Evolutionary conservation across 2,797 vertebrate genomes (phyloP).

Genomic region (Cyprinodon diabolis): DNA sequence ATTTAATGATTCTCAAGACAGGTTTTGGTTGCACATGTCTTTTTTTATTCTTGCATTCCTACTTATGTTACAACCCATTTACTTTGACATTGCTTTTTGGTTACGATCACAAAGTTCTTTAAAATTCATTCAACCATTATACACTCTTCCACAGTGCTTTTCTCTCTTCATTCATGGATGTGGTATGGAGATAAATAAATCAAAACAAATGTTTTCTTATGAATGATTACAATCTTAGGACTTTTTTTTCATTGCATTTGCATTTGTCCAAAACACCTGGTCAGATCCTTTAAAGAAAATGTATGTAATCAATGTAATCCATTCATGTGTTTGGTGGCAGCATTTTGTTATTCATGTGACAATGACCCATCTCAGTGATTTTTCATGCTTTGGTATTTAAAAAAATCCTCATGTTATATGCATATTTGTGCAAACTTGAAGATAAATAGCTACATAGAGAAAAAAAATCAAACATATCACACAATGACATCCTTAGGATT

Average conservation of each 20-base stretch:
- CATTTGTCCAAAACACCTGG: neutral
- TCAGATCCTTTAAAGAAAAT: neutral
- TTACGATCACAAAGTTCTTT: conserved; percentile 30
- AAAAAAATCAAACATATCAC: conserved; percentile 17
- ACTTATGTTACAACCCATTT: conserved; percentile 21
- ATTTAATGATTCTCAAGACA: conserved; percentile 6
- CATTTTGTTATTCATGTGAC: conserved; percentile 10
- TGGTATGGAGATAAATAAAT: conserved; percentile 45
- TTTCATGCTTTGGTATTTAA: conserved; percentile 49
- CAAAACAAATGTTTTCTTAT: neutral
- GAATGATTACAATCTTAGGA: conserved; percentile 4
- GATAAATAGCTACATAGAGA: neutral
- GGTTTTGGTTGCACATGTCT: neutral
- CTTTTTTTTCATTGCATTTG: conserved; percentile 3
- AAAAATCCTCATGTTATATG: conserved; percentile 23
- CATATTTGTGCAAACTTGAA: conserved; percentile 23
- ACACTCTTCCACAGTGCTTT: conserved; percentile 27
- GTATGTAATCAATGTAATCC: neutral
- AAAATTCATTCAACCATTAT: conserved; percentile 19
- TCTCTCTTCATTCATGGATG: conserved; percentile 68
- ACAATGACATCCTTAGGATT: neutral
- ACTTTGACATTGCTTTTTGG: conserved; percentile 26
- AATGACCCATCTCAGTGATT: conserved; percentile 9
- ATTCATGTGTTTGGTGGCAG: conserved; percentile 14
- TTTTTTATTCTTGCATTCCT: conserved; percentile 57